Evolutionary conservation across 2,888 invertebrate species (phyloP), one percentile per base, ranked within the genome.

Genomic region (Acronicta aceris): DNA sequence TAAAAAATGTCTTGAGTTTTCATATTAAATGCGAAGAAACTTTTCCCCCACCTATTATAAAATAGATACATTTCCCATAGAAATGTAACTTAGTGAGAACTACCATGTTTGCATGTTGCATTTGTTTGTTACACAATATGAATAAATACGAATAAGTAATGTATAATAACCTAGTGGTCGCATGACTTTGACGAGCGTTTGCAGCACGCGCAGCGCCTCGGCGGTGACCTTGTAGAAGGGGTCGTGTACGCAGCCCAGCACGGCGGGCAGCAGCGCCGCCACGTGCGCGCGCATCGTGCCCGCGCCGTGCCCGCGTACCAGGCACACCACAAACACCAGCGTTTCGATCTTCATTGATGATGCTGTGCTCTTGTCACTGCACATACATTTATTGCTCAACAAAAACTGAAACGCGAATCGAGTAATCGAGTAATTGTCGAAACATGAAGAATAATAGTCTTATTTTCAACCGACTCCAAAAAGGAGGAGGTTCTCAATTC

Each of bases 311-410:
- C 97, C 97, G 50, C 96, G 96, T 65, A 99, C 92, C 58, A 98
- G 93, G 84, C 97, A 97, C 89, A 98, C 97, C 62, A 99, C 96
- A 91, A 99, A 99, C 46, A 98, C 97, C 46, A 99, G 93, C 0
- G 99, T 98, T 86, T 99, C 99, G 79, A 99, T 99, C 94, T 98
- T 98, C 98, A 99, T 99, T 78, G 99, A 99, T 52, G 99, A 99
- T 47, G 98, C 98, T 0, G 98, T 98, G 85, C 98, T 97, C 84
- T 98, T 98, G 84, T 99, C 99, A 4, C 93, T 93, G 41, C 16
- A 15, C 1, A 5, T 36, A 13, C 4, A 36, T 36, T 12, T 36
- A 36, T 36, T 33, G 3, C 9, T 33, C 10, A 33, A 2, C 33
- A 33, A 12, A 12, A 33, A 33, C 7, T 1, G 5, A 1, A 10